phyloP scores from a whole-genome alignment of 1,140 invertebrate genomes.

The Leptopilina boulardi region DNA sequence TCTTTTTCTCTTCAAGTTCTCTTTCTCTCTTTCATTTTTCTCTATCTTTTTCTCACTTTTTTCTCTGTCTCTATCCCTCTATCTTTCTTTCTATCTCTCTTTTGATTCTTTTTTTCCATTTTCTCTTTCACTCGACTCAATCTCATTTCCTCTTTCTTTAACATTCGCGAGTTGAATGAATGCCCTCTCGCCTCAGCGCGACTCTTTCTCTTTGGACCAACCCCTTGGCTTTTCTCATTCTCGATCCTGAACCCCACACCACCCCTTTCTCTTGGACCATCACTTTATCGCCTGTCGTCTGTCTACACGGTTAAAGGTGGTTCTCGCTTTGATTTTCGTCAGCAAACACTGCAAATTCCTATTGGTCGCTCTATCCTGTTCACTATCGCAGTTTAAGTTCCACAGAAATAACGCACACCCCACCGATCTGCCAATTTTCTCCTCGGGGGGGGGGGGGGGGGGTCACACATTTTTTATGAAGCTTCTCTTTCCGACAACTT shows the following conservation, averaged over 20 bases:
- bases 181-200: neutral
- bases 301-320: conserved; percentile 65
- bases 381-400: conserved; percentile 60
- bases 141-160: conserved; percentile 13
- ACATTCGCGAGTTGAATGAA: conserved; percentile 34
- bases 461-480: conserved; percentile 25
- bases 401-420: conserved; percentile 25
- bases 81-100: conserved; percentile 26
- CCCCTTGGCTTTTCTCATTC: conserved; percentile 36
- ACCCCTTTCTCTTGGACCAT: conserved; percentile 36
- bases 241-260: conserved; percentile 37
- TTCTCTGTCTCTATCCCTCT: conserved; percentile 31
- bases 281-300: conserved; percentile 53
- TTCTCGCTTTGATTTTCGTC: conserved; percentile 65
- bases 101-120: conserved; percentile 15
- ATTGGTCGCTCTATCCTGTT: conserved; percentile 60
- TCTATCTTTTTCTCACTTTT: conserved; percentile 35
- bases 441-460: neutral
- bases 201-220: conserved; percentile 15
- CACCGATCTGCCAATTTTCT: conserved; percentile 17
- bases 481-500: conserved; percentile 9
- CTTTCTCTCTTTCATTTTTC: conserved; percentile 27
- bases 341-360: conserved; percentile 63
- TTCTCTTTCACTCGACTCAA: neutral
- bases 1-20: conserved; percentile 22